Base-by-base conservation (phyloP, 2,888 invertebrate species). In the Pristionchus mayeri region DNA sequence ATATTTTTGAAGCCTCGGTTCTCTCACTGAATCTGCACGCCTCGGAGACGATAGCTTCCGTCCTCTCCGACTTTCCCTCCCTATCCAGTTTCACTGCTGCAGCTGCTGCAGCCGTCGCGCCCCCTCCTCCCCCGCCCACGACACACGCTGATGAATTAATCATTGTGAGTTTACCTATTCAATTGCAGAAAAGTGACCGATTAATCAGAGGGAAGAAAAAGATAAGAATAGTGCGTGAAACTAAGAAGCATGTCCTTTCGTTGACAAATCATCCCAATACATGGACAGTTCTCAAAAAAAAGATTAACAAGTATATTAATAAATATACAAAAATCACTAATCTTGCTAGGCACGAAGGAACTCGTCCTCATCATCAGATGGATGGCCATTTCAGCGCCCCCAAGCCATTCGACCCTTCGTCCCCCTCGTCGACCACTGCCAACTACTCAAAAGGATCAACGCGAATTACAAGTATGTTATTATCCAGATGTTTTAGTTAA, bases 401-500 rank as follows among this genome's bases (percentile, higher is more conserved):
- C 48, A 50, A 50, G 50, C 76, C 21, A 78, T 78, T 27, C 76
- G 76, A 3, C 76, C 76, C 13, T 78, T 50, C 76, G 30, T 78
- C 11, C 71, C 71, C 30, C 50, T 78, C 0, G 30, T 50, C 30
- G 80, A 80, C 9, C 54, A 80, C 6, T 80, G 57, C 27, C 24
- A 24, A 16, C 24, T 80, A 13, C 24, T 80, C 11, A 80, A 54
- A 24, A 57, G 40, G 80, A 80, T 80, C 80, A 54, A 27, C 44
- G 24, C 54, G 24, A 80, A 80, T 27, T 80, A 80, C 80, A 80
- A 54, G 80, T 80, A n/a, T 21, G 21, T 11, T 52, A 52, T 52
- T 52, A 52, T 52, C 27, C 27, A 30, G 16, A 30, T 1, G 27
- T 27, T 63, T 27, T 63, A 9, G 3, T 63, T 4, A 7, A n/a